phyloP scores from a whole-genome alignment of 2,888 invertebrate genomes.

The Himalopsyche kuldschensis region DNA sequence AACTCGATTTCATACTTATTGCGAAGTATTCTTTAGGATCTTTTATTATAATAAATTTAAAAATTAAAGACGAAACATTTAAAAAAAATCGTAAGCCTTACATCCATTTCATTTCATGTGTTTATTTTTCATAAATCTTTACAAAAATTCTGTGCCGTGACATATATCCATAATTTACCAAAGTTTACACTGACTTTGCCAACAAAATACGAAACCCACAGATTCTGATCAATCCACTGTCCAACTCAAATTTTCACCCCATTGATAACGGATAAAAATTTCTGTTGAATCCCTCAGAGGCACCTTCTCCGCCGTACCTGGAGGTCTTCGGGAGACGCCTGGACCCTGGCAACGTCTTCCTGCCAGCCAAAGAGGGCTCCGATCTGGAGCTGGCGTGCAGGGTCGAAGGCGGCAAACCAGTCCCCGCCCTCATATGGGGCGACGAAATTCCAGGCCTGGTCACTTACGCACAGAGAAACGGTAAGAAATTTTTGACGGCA shows the following conservation, averaged over 20 bases:
- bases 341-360: slow-evolving; percentile 85
- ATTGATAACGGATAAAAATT: neutral
- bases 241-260: too few species aligned
- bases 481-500: neutral
- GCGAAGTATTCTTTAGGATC: too few species aligned
- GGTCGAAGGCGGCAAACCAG: slow-evolving; percentile 68
- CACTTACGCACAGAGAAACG: neutral
- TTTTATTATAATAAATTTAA: too few species aligned
- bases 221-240: slow-evolving; percentile 13
- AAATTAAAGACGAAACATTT: too few species aligned
- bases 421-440: slow-evolving; percentile 36
- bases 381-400: slow-evolving; percentile 81
- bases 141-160: too few species aligned
- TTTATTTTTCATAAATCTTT: too few species aligned
- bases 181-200: too few species aligned
- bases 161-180: too few species aligned
- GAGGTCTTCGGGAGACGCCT: slow-evolving; percentile 83
- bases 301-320: slow-evolving; percentile 82
- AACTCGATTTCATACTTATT: too few species aligned
- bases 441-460: neutral
- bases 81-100: too few species aligned
- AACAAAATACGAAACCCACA: too few species aligned
- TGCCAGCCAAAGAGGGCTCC: slow-evolving; percentile 83
- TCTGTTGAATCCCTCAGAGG: slow-evolving; percentile 59
- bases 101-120: too few species aligned